Evolutionary conservation across 2,113 vertebrate genomes (phyloP), one percentile per base, ranked within the genome.

Genomic region (Ptilonorhynchus violaceus): DNA sequence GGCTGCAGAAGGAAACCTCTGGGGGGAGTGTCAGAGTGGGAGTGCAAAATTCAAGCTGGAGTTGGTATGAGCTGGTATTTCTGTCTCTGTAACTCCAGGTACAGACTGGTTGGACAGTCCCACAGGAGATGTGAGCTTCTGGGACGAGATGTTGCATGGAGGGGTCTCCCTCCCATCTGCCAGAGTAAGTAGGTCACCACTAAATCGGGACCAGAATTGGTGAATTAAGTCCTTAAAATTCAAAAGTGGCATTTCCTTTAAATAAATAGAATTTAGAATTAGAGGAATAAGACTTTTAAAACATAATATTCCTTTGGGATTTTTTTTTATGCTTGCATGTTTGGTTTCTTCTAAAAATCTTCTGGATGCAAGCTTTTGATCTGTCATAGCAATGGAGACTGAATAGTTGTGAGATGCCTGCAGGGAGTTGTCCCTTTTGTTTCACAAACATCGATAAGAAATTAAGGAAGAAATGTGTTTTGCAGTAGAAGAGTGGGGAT

Each of bases 151-250:
- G 77, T 95, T 4, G 16, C 78, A 8, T 97, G 97, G 97, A 79
- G n/a, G 23, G 96, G 92, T 35, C 5, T 11, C 44, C 88, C 44
- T 68, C 97, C 97, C 42, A 6, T 10, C 23, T 97, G 97, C 11
- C 67, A 83, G 53, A 75, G 97, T 97, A 92, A 94, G 97, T 96
- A 81, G 74, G 49, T 92, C 58, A 76, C 7, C 2, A 23, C 27
- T 6, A 81, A 39, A 67, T 27, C 4, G 2, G 35, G 42, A 23
- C 47, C 53, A 66, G 28, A 84, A 69, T 0, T 58, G 50, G 8
- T 17, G 62, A 46, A 42, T 30, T 3, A 56, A 25, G 11, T 66
- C 46, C 42, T 91, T 77, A 53, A 58, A 66, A 75, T 37, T 6
- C 39, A 78, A 63, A 84, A 69, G 31, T 78, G n/a, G 6, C 16